Percentiles rank a stretch among this genome's conserved stretches.
phyloP scores from a whole-genome alignment of 2,797 vertebrate genomes.

The Monodelphis domestica region DNA sequence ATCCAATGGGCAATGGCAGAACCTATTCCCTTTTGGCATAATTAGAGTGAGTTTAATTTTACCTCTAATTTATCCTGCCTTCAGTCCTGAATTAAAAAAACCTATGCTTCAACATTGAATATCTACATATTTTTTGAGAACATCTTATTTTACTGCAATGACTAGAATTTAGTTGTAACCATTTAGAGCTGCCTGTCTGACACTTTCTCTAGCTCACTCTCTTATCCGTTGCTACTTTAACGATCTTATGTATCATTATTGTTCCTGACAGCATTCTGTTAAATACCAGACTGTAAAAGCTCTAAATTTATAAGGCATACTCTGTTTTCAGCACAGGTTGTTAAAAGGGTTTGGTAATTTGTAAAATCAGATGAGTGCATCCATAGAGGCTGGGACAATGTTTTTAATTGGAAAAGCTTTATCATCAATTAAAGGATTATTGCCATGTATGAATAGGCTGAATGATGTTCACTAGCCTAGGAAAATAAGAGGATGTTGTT shows the following conservation, averaged over 20 bases:
- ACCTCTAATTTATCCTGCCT: not conserved
- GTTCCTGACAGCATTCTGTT: not conserved
- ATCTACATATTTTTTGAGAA: not conserved
- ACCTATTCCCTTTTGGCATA: not conserved
- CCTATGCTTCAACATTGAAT: not conserved
- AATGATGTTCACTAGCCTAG: not conserved
- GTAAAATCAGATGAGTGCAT: not conserved
- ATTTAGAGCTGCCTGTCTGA: not conserved
- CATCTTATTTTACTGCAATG: not conserved
- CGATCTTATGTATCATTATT: not conserved
- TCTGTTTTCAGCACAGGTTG: slow-evolving; percentile 39
- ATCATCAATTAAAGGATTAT: slow-evolving; percentile 9
- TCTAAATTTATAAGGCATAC: slow-evolving; percentile 4
- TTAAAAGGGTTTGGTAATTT: slow-evolving; percentile 49
- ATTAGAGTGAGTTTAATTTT: slow-evolving; percentile 37
- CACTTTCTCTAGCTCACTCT: not conserved
- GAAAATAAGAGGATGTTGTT: not conserved
- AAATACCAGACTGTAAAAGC: slow-evolving; percentile 17
- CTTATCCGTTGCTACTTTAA: not conserved
- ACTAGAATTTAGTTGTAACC: slow-evolving; percentile 26
- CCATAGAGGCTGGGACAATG: not conserved
- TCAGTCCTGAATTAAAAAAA: not conserved
- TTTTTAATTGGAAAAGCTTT: slow-evolving; percentile 58
- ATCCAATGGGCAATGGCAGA: not conserved
- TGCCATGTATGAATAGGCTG: not conserved